Percentiles rank a stretch among this genome's conserved stretches.
Evolutionary conservation across 2,888 invertebrate genomes (phyloP).

Genomic region (Camponotus fellah): DNA sequence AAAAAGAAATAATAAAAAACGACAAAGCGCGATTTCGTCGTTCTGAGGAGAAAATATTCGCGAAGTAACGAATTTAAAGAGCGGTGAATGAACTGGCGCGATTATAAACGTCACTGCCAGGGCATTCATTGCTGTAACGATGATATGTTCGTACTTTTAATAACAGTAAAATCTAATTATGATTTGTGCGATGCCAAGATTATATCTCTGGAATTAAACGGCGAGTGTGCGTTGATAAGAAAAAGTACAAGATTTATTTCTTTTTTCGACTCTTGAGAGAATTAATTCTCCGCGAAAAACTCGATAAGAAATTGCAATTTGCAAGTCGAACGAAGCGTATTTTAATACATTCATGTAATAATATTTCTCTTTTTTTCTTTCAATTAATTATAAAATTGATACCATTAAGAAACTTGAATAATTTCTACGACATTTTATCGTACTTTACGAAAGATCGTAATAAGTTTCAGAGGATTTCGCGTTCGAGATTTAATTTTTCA

Average conservation of each 20-base stretch:
- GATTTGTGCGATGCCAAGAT: slow-evolving; percentile 29
- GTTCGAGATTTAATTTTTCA: not conserved
- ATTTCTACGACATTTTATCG: not conserved
- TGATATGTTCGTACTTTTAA: not conserved
- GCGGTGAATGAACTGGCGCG: slow-evolving; percentile 9
- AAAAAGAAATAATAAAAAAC: slow-evolving; percentile 1
- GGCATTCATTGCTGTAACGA: slow-evolving; percentile 40
- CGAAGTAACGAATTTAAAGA: slow-evolving; percentile 34
- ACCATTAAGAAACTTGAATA: not conserved
- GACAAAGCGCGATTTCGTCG: not conserved
- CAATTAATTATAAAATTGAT: slow-evolving; percentile 10
- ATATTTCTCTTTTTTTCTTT: slow-evolving; percentile 32
- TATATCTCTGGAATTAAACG: slow-evolving; percentile 20
- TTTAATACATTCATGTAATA: slow-evolving; percentile 16
- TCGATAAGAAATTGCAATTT: not conserved
- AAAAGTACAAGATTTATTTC: slow-evolving; percentile 19
- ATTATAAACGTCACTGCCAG: slow-evolving; percentile 17
- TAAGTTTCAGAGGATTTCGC: not conserved
- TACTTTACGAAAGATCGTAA: not conserved
- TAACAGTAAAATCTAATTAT: not conserved
- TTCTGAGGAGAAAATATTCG: slow-evolving; percentile 14
- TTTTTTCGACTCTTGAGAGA: not conserved
- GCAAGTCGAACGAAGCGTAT: slow-evolving; percentile 3
- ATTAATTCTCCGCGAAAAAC: not conserved
- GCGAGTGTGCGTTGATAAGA: slow-evolving; percentile 19